These are phyloP conservation scores for Dendrocincla tyrannina DNA, from an alignment of 2,797 vertebrate species.

Conservation along the genomic window DNA sequence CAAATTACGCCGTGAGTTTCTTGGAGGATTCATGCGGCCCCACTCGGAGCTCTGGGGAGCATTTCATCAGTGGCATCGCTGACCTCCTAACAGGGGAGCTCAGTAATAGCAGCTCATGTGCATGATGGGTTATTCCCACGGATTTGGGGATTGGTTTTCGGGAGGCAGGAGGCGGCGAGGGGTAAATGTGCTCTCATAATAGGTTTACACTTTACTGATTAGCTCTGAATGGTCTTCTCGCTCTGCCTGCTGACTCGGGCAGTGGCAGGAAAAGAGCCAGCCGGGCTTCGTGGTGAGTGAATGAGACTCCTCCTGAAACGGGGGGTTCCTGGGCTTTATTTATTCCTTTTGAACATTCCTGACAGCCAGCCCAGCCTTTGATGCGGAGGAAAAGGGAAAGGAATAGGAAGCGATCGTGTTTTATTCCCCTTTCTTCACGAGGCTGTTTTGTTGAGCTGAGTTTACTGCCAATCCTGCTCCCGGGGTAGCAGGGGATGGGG, in stretches of 20 bases:
- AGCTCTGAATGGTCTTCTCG: constrained; percentile 53
- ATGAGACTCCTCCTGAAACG: background rate
- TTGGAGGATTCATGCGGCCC: constrained; percentile 31
- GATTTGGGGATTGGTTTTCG: constrained; percentile 34
- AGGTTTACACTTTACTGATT: constrained; percentile 63
- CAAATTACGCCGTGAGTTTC: constrained; percentile 22
- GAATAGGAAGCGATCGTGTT: constrained; percentile 33
- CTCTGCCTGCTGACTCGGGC: constrained; percentile 62
- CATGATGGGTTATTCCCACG: constrained; percentile 1
- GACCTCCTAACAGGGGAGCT: constrained; percentile 42
- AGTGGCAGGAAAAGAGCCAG: constrained; percentile 40
- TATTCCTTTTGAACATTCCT: background rate
- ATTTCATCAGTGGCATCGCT: background rate
- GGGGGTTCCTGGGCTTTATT: background rate
- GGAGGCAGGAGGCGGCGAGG: background rate
- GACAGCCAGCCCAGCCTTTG: background rate
- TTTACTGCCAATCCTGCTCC: background rate
- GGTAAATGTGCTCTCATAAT: constrained; percentile 56
- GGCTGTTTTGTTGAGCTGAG: constrained; percentile 15
- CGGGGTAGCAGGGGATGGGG: background rate
- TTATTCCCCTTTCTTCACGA: constrained; percentile 17
- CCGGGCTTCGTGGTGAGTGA: background rate
- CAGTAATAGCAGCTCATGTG: constrained; percentile 35
- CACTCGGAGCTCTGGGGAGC: constrained; percentile 13
- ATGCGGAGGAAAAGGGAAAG: background rate